Evolutionary conservation across 2,797 vertebrate species (phyloP).

Genomic region (Delichon dasypus): DNA sequence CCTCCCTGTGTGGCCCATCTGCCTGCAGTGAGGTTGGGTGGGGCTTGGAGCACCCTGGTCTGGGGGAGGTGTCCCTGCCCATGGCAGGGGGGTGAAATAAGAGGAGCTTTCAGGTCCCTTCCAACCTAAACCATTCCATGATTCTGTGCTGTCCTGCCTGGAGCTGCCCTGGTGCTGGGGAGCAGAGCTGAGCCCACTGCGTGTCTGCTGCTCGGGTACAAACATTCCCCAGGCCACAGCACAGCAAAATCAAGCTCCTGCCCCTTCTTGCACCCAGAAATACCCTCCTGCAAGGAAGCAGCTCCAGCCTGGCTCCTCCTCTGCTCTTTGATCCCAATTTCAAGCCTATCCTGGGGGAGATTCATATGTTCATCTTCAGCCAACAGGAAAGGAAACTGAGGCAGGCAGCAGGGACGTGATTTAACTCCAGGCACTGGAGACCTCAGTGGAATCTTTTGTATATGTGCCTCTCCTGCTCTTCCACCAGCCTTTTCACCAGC

Average conservation of each 20-base stretch:
- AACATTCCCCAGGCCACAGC: not conserved
- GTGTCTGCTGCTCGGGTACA: not conserved
- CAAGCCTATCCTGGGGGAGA: not conserved
- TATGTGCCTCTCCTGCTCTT: not conserved
- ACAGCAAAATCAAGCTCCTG: not conserved
- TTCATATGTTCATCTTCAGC: fast-evolving
- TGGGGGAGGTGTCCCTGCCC: not conserved
- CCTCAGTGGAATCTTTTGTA: not conserved
- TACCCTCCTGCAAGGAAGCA: not conserved
- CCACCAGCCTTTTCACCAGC: not conserved
- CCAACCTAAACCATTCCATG: not conserved
- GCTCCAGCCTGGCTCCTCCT: not conserved
- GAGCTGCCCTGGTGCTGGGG: fast-evolving
- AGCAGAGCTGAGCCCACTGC: not conserved
- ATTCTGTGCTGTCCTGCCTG: not conserved
- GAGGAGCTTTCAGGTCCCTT: not conserved
- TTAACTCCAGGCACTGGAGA: not conserved
- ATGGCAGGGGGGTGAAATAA: not conserved
- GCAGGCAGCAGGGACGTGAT: not conserved
- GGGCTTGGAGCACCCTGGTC: not conserved
- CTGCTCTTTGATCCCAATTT: not conserved
- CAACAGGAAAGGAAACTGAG: not conserved
- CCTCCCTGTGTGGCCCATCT: fast-evolving
- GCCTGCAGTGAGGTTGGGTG: not conserved
- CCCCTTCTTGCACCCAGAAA: not conserved